Percentiles rank a stretch among this genome's conserved stretches.
phyloP scores from a whole-genome alignment of 2,888 invertebrate species.

The Acleris cristana region DNA sequence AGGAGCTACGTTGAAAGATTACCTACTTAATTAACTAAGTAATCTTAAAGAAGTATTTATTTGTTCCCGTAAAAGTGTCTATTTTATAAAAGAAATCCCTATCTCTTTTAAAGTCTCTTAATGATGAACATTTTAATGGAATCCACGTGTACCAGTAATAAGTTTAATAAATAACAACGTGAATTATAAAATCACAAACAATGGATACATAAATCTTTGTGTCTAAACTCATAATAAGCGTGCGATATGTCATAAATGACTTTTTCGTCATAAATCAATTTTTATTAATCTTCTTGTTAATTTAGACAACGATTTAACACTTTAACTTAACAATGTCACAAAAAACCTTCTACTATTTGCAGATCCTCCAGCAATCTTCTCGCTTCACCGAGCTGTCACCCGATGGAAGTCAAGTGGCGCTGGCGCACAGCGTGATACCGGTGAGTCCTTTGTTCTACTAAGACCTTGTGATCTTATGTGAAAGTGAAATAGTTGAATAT shows the following conservation, averaged over 20 bases:
- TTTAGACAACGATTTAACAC: background rate
- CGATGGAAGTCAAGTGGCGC: conserved; percentile 18
- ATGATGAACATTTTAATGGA: too few species aligned
- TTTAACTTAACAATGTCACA: background rate
- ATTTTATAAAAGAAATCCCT: background rate
- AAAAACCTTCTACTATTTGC: conserved; percentile 40
- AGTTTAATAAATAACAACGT: too few species aligned
- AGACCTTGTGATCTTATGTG: background rate
- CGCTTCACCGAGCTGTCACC: conserved; percentile 46
- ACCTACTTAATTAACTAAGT: conserved; percentile 28
- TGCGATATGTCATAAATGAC: too few species aligned
- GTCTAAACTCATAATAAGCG: too few species aligned
- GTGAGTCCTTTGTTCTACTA: conserved; percentile 18
- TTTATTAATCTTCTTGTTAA: too few species aligned
- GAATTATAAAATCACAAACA: too few species aligned
- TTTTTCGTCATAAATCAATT: too few species aligned
- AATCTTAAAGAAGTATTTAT: background rate
- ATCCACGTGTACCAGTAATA: too few species aligned
- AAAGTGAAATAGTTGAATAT: background rate
- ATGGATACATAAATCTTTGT: too few species aligned
- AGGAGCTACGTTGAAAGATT: conserved; percentile 9
- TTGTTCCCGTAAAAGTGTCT: background rate
- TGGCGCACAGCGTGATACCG: conserved; percentile 20
- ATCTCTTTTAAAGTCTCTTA: background rate
- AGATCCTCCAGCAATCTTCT: conserved; percentile 69